Evolutionary conservation across 2,888 invertebrate species (phyloP).

Genomic region (Lapara coniferarum): DNA sequence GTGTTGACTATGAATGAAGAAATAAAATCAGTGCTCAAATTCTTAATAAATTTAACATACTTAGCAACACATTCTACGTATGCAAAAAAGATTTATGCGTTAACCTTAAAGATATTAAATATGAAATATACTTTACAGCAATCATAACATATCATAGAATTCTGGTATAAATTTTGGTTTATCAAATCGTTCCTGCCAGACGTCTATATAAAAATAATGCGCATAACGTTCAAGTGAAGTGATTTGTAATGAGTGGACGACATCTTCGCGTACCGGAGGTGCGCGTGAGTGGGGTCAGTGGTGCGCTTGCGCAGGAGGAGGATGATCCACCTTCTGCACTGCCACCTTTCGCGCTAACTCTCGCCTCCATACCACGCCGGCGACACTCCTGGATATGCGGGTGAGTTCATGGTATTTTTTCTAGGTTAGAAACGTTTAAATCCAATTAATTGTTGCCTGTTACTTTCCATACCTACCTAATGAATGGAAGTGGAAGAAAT

Average conservation of each 20-base stretch:
- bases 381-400: conserved; percentile 91
- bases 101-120: background rate
- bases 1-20: too few species aligned
- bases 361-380: conserved; percentile 83
- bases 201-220: conserved; percentile 18
- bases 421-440: background rate
- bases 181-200: conserved; percentile 5
- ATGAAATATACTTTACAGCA: conserved; percentile 5
- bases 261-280: conserved; percentile 87
- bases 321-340: conserved; percentile 73
- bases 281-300: conserved; percentile 85
- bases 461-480: too few species aligned
- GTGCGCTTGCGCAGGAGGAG: conserved; percentile 77
- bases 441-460: too few species aligned
- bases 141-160: conserved; percentile 7
- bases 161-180: conserved; percentile 17
- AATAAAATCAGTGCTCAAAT: too few species aligned
- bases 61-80: conserved; percentile 24
- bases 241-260: conserved; percentile 75
- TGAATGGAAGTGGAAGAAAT: too few species aligned
- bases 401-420: conserved; percentile 74
- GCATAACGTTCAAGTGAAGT: conserved; percentile 14
- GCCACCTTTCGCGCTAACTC: conserved; percentile 78
- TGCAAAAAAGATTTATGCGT: background rate
- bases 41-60: background rate